Percentiles rank a stretch among this genome's conserved stretches.
phyloP scores from a whole-genome alignment of 2,797 vertebrate species.

The Sphenodon punctatus region DNA sequence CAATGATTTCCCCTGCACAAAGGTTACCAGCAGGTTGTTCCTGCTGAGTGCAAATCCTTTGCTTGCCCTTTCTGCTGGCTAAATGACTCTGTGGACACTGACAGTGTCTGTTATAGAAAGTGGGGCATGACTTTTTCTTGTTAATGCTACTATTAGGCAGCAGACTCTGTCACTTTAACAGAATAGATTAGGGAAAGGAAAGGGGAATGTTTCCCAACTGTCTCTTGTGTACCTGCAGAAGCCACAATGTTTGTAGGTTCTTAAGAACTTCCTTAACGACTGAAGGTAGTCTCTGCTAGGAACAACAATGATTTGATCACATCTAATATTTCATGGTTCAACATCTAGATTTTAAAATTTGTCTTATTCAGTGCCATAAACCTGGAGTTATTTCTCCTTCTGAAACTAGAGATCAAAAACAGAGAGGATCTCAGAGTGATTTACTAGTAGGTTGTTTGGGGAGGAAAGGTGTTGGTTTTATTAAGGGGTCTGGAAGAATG shows the following conservation, averaged over 20 bases:
- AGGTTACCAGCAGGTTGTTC: conserved; percentile 42
- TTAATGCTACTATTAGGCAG: background rate
- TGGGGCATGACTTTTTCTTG: background rate
- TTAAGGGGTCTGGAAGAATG: too few relatives aligned
- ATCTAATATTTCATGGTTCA: background rate
- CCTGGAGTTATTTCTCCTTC: background rate
- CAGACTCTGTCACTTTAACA: fast-evolving
- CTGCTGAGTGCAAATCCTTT: background rate
- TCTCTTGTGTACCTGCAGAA: background rate
- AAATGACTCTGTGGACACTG: conserved; percentile 8
- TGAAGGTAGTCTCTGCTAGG: background rate
- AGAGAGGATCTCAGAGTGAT: too few relatives aligned
- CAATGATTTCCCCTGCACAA: background rate
- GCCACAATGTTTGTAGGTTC: background rate
- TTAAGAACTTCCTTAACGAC: background rate
- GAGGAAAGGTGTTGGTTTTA: background rate
- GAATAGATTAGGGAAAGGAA: background rate
- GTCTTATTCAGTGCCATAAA: fast-evolving
- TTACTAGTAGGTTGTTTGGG: too few relatives aligned
- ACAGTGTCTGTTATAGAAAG: background rate
- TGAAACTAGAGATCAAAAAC: background rate
- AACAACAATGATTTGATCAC: background rate
- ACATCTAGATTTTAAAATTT: background rate
- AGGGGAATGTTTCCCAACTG: fast-evolving
- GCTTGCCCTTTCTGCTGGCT: conserved; percentile 29